Evolutionary conservation across 2,797 vertebrate species (phyloP).

Genomic region (Sebastes vulpes): DNA sequence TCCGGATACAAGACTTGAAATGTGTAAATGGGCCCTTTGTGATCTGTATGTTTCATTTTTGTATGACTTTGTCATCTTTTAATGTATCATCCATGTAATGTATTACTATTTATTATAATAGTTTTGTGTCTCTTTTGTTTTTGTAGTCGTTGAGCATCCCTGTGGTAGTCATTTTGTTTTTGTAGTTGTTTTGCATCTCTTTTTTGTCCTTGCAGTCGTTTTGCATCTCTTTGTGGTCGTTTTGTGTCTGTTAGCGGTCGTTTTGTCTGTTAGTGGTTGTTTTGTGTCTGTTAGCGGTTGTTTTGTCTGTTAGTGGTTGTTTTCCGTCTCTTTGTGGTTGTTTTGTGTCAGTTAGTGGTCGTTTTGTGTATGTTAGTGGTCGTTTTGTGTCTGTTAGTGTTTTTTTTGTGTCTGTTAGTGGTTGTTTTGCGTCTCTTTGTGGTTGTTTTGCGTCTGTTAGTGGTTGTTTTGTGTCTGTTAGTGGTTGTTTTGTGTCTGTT

Average conservation of each 20-base stretch:
- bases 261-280: not conserved
- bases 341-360: not conserved
- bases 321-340: accelerated
- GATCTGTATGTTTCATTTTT: not conserved
- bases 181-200: too few relatives aligned
- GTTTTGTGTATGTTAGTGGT: too few relatives aligned
- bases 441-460: too few relatives aligned
- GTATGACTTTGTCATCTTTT: not conserved
- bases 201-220: too few relatives aligned
- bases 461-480: too few relatives aligned
- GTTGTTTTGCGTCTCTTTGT: not conserved
- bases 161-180: too few relatives aligned
- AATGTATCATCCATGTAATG: not conserved
- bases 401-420: too few relatives aligned
- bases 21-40: not conserved
- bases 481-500: too few relatives aligned
- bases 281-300: not conserved
- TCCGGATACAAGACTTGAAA: not conserved
- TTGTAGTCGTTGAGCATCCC: not conserved
- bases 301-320: not conserved
- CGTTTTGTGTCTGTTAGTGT: too few relatives aligned
- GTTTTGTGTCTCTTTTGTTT: not conserved
- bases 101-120: not conserved
- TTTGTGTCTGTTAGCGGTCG: not conserved
- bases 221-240: too few relatives aligned